Base-by-base conservation (phyloP, 1,140 invertebrate species). In the Nasonia longicornis region DNA sequence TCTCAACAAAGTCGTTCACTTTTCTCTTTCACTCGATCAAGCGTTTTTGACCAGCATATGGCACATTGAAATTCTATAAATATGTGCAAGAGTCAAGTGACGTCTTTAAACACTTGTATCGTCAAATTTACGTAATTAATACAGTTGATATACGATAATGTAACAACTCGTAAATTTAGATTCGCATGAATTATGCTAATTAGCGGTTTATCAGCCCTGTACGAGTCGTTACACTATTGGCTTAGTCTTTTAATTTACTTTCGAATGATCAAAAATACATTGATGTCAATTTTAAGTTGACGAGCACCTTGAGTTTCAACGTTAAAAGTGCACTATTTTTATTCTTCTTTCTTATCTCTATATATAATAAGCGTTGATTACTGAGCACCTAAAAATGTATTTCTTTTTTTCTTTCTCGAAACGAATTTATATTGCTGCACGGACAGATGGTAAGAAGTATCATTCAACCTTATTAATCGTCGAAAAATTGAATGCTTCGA, bases 381-480 rank as follows among this genome's bases (percentile, higher is more conserved):
- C 52, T 58, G 71, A 77, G 58, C 29, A 74, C 16, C 52, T 79
- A 82, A 75, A 63, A 63, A 82, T 79, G 63, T 80, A 80, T 80
- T 79, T 67, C 22, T 31, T 73, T 42, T 79, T 83, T 70, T 81
- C 29, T 79, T 77, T 79, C 70, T 77, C 74, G 71, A 85, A 80
- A 42, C 22, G 81, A 80, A 84, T 83, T 78, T 83, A 82, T 86
- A 88, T 85, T 86, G 89, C 89, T 87, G 89, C 88, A 87, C 85
- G 90, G 89, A 90, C 89, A 91, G 90, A 91, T 91, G 90, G 90
- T 91, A 91, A 91, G 90, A 91, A 90, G 87, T 88, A 85, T 88
- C 87, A 88, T 81, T 89, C 87, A 86, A 89, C 86, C 87, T 87
- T 89, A 87, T 82, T 89, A 87, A 85, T 87, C 88, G 85, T 86